Percentiles rank a stretch among this genome's conserved stretches.
These are phyloP conservation scores for Cyclina sinensis DNA, from an alignment of 1,140 invertebrate species.

Conservation along the genomic window DNA sequence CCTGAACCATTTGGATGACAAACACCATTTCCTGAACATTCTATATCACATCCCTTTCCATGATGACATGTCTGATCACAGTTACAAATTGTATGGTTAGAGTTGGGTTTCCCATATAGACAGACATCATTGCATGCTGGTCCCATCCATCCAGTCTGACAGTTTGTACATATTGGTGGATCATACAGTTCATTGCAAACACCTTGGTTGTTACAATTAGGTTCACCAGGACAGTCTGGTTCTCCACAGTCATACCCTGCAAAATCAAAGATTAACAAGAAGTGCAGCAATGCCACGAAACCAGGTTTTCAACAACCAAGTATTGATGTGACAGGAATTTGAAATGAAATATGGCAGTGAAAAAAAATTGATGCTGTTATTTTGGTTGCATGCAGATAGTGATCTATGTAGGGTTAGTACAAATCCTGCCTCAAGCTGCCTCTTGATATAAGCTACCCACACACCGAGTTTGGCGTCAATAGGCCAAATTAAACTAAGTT, in stretches of 20 bases:
- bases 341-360: too few species aligned
- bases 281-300: too few species aligned
- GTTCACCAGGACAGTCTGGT: conserved; percentile 79
- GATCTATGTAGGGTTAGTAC: too few species aligned
- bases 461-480: too few species aligned
- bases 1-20: conserved; percentile 70
- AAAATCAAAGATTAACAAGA: conserved; percentile 59
- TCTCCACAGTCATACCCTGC: conserved; percentile 73
- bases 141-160: conserved; percentile 76
- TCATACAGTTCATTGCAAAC: conserved; percentile 73
- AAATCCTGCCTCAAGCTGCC: too few species aligned
- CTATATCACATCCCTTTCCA: conserved; percentile 79
- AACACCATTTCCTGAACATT: conserved; percentile 78
- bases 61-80: conserved; percentile 80
- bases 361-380: too few species aligned
- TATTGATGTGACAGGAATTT: too few species aligned
- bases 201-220: conserved; percentile 76
- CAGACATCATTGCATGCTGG: conserved; percentile 78
- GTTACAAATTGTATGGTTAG: conserved; percentile 69
- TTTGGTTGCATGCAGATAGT: too few species aligned
- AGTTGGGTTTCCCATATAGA: conserved; percentile 72
- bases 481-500: too few species aligned
- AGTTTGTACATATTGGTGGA: conserved; percentile 78
- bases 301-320: too few species aligned
- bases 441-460: too few species aligned